Conservation (phyloP, 1,140 invertebrate species). For the Tetragnatha versicolor region DNA sequence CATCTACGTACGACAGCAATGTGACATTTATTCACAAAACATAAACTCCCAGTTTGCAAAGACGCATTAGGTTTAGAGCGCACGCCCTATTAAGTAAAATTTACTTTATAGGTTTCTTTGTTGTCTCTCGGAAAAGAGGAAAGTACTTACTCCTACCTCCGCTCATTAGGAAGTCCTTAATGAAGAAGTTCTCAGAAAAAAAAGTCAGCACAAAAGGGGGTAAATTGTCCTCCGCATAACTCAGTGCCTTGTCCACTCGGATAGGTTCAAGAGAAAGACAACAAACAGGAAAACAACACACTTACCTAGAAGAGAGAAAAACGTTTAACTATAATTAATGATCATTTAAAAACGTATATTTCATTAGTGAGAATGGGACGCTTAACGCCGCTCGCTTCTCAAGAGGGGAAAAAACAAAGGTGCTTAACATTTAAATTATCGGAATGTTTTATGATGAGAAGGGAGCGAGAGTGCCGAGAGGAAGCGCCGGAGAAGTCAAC, state of each 20-base stretch:
- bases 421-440: slow-evolving; percentile 39
- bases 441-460: not conserved
- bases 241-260: slow-evolving; percentile 11
- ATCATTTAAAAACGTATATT: slow-evolving; percentile 54
- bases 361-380: slow-evolving; percentile 31
- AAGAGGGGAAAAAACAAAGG: not conserved
- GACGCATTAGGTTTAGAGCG: too few species aligned
- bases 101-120: too few species aligned
- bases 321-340: slow-evolving; percentile 53
- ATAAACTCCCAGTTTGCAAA: too few species aligned
- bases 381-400: not conserved
- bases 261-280: slow-evolving; percentile 14
- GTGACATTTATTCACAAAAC: too few species aligned
- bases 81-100: too few species aligned
- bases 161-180: slow-evolving; percentile 44
- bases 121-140: too few species aligned
- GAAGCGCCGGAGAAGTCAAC: not conserved
- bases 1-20: too few species aligned
- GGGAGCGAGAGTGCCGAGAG: not conserved
- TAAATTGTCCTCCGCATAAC: slow-evolving; percentile 47
- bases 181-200: slow-evolving; percentile 50
- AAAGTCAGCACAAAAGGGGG: slow-evolving; percentile 4
- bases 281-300: slow-evolving; percentile 36
- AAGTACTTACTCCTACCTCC: slow-evolving; percentile 49
- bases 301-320: slow-evolving; percentile 52